Evolutionary conservation across 2,888 invertebrate species (phyloP).

Genomic region (Cheilosia variabilis): DNA sequence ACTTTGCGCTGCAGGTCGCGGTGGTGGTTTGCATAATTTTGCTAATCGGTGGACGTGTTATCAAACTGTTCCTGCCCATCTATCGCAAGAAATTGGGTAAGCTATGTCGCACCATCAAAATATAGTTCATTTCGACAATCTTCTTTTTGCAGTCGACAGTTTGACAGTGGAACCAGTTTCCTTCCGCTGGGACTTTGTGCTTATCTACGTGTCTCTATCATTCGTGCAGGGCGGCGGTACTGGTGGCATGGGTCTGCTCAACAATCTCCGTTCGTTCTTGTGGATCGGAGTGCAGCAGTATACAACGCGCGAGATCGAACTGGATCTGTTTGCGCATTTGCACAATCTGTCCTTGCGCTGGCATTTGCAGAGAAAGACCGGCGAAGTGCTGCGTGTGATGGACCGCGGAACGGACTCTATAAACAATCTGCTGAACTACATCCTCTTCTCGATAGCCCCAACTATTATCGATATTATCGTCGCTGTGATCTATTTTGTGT

Average conservation of each 20-base stretch:
- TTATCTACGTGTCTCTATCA: constrained; percentile 93
- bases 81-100: constrained; percentile 96
- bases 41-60: constrained; percentile 91
- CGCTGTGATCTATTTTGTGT: constrained; percentile 94
- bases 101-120: constrained; percentile 76
- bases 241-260: constrained; percentile 95
- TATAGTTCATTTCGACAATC: background rate
- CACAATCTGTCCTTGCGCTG: constrained; percentile 96
- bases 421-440: constrained; percentile 95
- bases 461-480: constrained; percentile 96
- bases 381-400: constrained; percentile 98
- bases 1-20: constrained; percentile 89
- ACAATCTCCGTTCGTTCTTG: constrained; percentile 94
- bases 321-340: constrained; percentile 93
- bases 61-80: constrained; percentile 96
- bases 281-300: constrained; percentile 99
- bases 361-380: constrained; percentile 98
- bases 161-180: constrained; percentile 85
- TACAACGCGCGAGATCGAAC: constrained; percentile 95
- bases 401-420: constrained; percentile 98
- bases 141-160: constrained; percentile 89
- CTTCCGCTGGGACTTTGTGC: constrained; percentile 95
- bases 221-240: constrained; percentile 98
- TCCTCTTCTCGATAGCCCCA: constrained; percentile 96
- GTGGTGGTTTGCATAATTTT: constrained; percentile 92